Conservation (phyloP, 2,797 vertebrate species). For the Darevskia nairensis region DNA sequence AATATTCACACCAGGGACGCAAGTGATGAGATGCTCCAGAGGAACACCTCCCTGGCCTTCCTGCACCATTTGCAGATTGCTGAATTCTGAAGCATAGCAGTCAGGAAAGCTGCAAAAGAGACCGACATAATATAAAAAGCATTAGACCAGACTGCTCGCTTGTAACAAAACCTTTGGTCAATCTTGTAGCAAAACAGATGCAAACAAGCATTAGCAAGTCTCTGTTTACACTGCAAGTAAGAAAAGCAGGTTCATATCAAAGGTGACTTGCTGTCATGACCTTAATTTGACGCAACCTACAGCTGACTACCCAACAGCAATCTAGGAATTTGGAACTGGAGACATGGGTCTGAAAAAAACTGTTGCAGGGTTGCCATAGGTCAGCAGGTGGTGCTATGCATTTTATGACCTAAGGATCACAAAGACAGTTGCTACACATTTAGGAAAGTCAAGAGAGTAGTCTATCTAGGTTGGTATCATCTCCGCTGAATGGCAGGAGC, state of each 20-base stretch:
- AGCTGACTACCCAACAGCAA: too few species aligned
- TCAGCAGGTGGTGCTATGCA: rapidly evolving
- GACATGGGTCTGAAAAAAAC: neutral
- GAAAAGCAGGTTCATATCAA: neutral
- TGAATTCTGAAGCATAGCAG: slow-evolving; percentile 92
- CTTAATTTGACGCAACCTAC: neutral
- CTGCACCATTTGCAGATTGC: slow-evolving; percentile 81
- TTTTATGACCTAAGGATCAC: neutral
- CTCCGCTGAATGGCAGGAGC: too few species aligned
- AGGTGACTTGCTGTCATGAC: neutral
- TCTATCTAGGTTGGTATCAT: too few species aligned
- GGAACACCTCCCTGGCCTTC: slow-evolving; percentile 89
- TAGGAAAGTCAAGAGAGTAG: too few species aligned
- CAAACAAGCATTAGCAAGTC: neutral
- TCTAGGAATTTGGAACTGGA: neutral
- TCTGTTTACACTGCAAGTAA: neutral
- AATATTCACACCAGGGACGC: slow-evolving; percentile 93
- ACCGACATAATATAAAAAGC: neutral
- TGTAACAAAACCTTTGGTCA: neutral
- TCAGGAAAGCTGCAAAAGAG: slow-evolving; percentile 87
- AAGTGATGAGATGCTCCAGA: slow-evolving; percentile 96
- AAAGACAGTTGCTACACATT: neutral
- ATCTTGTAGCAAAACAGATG: neutral
- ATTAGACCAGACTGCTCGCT: neutral
- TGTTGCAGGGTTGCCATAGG: neutral